phyloP scores from a whole-genome alignment of 2,113 vertebrate genomes.

The Aramus guarauna region DNA sequence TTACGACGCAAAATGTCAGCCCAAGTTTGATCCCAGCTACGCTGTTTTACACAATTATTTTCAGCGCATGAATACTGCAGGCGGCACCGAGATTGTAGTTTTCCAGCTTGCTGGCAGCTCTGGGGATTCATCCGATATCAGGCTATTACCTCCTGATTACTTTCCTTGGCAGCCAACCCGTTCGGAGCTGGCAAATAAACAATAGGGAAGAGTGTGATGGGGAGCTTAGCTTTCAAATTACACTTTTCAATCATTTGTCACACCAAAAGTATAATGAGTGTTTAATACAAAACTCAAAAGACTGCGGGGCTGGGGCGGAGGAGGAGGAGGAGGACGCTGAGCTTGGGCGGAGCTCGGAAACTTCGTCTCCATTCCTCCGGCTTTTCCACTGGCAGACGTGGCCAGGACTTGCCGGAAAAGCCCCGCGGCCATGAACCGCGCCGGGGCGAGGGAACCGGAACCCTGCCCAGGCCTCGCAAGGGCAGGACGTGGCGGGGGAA shows the following conservation, averaged over 20 bases:
- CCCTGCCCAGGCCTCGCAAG: neutral
- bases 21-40: constrained; percentile 38
- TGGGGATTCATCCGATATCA: constrained; percentile 61
- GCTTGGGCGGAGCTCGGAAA: neutral
- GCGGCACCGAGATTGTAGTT: constrained; percentile 37
- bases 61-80: constrained; percentile 21
- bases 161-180: constrained; percentile 65
- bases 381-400: accelerated
- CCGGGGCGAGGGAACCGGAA: neutral
- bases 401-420: neutral
- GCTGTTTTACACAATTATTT: constrained; percentile 59
- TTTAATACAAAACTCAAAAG: neutral
- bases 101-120: constrained; percentile 63
- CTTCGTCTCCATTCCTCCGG: neutral
- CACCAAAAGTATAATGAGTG: constrained; percentile 25
- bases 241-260: constrained; percentile 60
- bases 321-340: neutral
- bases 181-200: constrained; percentile 60
- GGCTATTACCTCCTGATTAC: constrained; percentile 71
- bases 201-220: constrained; percentile 37
- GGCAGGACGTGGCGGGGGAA: too few species aligned
- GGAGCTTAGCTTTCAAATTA: constrained; percentile 44
- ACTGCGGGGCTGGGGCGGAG: neutral
- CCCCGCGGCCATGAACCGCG: accelerated
- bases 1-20: neutral